Evolutionary conservation across 2,888 invertebrate species (phyloP).

Genomic region (Brassicogethes aeneus): DNA sequence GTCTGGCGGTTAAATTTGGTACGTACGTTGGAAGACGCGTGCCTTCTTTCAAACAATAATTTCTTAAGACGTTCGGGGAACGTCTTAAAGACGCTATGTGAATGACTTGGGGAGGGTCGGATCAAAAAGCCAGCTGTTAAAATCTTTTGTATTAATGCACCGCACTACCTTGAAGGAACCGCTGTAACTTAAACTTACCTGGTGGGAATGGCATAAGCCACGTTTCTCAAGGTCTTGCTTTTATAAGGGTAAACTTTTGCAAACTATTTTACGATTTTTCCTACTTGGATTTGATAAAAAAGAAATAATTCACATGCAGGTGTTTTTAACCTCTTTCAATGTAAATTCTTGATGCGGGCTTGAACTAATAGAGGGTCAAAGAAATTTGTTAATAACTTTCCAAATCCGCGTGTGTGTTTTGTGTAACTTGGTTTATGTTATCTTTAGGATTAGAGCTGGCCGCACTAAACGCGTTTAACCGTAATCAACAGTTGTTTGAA

Average conservation of each 20-base stretch:
- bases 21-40: conserved; percentile 26
- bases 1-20: conserved; percentile 21
- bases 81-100: conserved; percentile 27
- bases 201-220: conserved; percentile 14
- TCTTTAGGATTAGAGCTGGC: not conserved
- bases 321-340: conserved; percentile 6
- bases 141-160: conserved; percentile 30
- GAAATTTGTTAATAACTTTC: conserved; percentile 24
- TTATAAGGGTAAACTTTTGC: conserved; percentile 10
- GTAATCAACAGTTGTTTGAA: conserved; percentile 40
- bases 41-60: no score
- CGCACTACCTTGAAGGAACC: conserved; percentile 32
- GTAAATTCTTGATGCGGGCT: conserved; percentile 27
- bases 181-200: conserved; percentile 24
- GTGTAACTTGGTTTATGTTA: conserved; percentile 1
- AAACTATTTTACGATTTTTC: no score
- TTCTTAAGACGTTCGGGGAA: conserved; percentile 35
- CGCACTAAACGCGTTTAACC: not conserved
- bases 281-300: no score
- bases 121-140: conserved; percentile 37
- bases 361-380: conserved; percentile 38
- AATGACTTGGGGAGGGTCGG: conserved; percentile 36
- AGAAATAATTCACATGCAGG: no score
- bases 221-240: conserved; percentile 5
- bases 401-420: no score